Conservation (phyloP, 2,888 invertebrate genomes). For the Dasysyrphus tricinctus region DNA sequence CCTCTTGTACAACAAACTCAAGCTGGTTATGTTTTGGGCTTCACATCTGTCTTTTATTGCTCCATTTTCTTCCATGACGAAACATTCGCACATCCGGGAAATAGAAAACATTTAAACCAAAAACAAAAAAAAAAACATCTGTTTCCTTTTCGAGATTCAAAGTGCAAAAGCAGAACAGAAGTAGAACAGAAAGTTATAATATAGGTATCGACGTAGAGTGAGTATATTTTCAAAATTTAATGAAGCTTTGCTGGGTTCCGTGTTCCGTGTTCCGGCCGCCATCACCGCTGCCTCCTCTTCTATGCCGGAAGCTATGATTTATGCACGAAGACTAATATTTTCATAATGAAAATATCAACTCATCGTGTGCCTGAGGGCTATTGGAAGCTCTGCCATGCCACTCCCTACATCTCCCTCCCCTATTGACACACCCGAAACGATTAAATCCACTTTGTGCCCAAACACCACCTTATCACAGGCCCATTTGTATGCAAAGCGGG, state of each 20-base stretch:
- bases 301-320: constrained; percentile 69
- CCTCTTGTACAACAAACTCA: constrained; percentile 56
- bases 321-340: constrained; percentile 66
- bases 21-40: constrained; percentile 34
- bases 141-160: constrained; percentile 45
- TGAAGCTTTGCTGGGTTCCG: constrained; percentile 49
- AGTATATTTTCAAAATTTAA: constrained; percentile 64
- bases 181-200: neutral
- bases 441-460: constrained; percentile 61
- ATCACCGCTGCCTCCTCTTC: neutral
- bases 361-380: constrained; percentile 23
- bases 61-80: constrained; percentile 56
- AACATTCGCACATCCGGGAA: constrained; percentile 58
- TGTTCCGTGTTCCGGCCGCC: constrained; percentile 24
- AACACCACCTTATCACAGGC: constrained; percentile 51
- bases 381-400: neutral
- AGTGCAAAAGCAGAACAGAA: constrained; percentile 8
- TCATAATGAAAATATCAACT: constrained; percentile 67
- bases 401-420: neutral
- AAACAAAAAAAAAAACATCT: constrained; percentile 62
- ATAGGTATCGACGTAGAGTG: constrained; percentile 2
- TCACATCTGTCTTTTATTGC: constrained; percentile 70
- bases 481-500: constrained; percentile 69
- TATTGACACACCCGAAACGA: constrained; percentile 42
- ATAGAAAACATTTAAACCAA: constrained; percentile 55